Evolutionary conservation across 1,140 invertebrate species (phyloP).

Genomic region (Nomia melanderi): DNA sequence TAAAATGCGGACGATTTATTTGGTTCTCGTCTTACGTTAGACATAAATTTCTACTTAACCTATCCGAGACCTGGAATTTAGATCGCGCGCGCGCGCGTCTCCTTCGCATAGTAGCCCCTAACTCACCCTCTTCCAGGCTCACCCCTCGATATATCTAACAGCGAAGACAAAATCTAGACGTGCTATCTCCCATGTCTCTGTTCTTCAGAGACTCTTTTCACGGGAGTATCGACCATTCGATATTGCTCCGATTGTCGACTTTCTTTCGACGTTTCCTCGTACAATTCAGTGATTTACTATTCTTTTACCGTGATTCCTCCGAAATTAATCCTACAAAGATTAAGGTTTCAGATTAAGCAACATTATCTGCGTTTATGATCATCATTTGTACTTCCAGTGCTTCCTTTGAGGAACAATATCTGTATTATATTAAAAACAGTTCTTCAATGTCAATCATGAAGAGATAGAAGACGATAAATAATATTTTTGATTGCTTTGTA

Average conservation of each 20-base stretch:
- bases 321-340: no score
- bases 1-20: constrained; percentile 42
- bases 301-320: constrained; percentile 6
- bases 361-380: no score
- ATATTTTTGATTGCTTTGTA: no score
- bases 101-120: neutral
- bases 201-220: constrained; percentile 15
- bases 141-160: constrained; percentile 27
- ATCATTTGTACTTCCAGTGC: no score
- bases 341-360: no score
- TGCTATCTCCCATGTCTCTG: constrained; percentile 18
- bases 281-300: constrained; percentile 39
- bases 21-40: constrained; percentile 30
- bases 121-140: neutral
- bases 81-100: constrained; percentile 14
- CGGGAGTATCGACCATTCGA: constrained; percentile 8
- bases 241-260: constrained; percentile 37
- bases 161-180: constrained; percentile 37
- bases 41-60: constrained; percentile 48
- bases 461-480: no score
- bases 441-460: no score
- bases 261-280: constrained; percentile 29
- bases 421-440: no score
- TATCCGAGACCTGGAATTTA: constrained; percentile 24
- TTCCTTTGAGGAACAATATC: no score